Percentiles rank a stretch among this genome's conserved stretches.
These are phyloP conservation scores for Melitaea athalia DNA, from an alignment of 2,888 invertebrate genomes.

Conservation along the genomic window DNA sequence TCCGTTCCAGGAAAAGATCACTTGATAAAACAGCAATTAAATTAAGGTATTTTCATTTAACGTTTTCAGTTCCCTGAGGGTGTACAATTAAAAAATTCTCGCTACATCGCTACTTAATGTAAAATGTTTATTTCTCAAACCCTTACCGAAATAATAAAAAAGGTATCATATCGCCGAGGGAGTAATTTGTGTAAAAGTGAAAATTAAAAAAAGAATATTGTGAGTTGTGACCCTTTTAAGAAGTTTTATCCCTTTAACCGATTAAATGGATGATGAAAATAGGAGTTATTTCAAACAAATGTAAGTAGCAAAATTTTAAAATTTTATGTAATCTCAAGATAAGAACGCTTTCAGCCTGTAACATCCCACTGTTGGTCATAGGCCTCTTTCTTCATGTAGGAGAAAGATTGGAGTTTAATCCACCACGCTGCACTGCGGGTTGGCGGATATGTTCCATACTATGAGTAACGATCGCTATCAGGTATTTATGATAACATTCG, in stretches of 20 bases:
- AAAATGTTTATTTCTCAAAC: conserved; percentile 26
- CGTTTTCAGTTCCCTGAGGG: conserved; percentile 11
- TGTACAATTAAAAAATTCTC: conserved; percentile 19
- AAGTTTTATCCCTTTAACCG: background rate
- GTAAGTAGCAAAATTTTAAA: no score
- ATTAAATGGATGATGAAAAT: conserved; percentile 4
- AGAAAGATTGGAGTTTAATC: no score
- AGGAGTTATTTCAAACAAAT: background rate
- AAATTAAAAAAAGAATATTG: conserved; percentile 14
- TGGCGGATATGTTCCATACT: no score
- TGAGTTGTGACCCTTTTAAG: conserved; percentile 1
- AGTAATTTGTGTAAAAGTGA: conserved; percentile 20
- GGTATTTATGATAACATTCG: no score
- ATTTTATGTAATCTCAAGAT: no score
- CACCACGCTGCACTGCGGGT: no score
- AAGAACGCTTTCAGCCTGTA: no score
- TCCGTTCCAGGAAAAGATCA: background rate
- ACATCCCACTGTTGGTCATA: no score
- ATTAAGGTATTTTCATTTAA: conserved; percentile 7
- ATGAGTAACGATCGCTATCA: no score
- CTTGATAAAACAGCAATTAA: background rate
- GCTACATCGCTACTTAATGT: conserved; percentile 30
- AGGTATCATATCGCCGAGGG: conserved; percentile 25
- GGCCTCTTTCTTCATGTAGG: no score
- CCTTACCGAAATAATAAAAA: conserved; percentile 21